Evolutionary conservation across 92 coral and sea anemone species (phyloP).

Genomic region (Phenganax stokvisi): DNA sequence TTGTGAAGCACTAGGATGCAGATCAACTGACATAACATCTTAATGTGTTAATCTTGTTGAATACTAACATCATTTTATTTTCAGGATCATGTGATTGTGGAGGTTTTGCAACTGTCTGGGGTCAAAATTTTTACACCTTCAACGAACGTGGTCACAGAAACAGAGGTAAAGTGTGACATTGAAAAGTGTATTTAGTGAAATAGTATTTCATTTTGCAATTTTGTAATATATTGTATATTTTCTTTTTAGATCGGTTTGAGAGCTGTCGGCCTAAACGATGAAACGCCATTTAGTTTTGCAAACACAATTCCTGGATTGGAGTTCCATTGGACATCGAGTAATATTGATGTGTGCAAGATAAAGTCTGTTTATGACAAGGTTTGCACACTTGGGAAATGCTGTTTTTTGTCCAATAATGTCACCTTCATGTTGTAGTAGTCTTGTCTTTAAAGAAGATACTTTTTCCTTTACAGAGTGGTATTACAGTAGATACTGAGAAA

Average conservation of each 20-base stretch:
- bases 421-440: background rate
- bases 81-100: conserved; percentile 78
- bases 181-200: background rate
- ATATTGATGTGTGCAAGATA: conserved; percentile 88
- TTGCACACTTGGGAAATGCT: background rate
- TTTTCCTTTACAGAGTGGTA: conserved; percentile 69
- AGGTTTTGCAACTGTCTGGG: conserved; percentile 79
- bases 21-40: no score
- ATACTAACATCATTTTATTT: background rate
- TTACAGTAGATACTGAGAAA: conserved; percentile 71
- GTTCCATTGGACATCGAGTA: conserved; percentile 84
- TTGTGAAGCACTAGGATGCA: no score
- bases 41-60: no score
- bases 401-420: background rate
- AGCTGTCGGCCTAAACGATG: conserved; percentile 78
- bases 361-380: conserved; percentile 86
- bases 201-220: background rate
- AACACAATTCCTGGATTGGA: conserved; percentile 82
- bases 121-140: conserved; percentile 73
- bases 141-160: conserved; percentile 91
- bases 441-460: background rate
- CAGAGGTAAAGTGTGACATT: conserved; percentile 54
- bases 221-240: background rate
- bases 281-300: conserved; percentile 79
- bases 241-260: conserved; percentile 59